Evolutionary conservation across 2,113 vertebrate species (phyloP).

Genomic region (Spheniscus mendiculus): DNA sequence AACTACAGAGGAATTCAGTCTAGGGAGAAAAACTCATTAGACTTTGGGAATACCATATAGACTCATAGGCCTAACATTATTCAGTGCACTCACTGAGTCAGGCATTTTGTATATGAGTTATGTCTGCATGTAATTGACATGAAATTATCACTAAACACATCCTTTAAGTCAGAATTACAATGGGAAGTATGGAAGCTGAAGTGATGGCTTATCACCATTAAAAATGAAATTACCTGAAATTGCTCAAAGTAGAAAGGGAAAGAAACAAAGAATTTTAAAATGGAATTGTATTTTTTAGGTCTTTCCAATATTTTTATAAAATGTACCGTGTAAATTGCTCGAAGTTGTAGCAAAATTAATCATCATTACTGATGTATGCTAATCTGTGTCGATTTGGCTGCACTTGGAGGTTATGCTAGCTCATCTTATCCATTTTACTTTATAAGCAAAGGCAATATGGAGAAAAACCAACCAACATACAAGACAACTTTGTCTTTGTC

Average conservation of each 20-base stretch:
- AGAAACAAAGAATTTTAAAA: not conserved
- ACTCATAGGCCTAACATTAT: not conserved
- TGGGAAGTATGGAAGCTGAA: not conserved
- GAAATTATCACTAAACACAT: not conserved
- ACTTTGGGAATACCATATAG: not conserved
- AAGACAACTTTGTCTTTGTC: not conserved
- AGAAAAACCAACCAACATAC: not conserved
- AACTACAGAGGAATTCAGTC: not conserved
- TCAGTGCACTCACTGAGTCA: not conserved
- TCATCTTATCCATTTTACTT: not conserved
- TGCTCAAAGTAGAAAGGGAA: not conserved
- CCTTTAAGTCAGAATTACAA: not conserved
- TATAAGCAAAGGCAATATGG: not conserved
- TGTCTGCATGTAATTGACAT: not conserved
- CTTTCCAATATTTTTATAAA: not conserved
- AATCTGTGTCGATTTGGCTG: not conserved
- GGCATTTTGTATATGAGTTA: not conserved
- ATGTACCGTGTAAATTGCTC: not conserved
- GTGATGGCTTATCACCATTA: not conserved
- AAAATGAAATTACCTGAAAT: not conserved
- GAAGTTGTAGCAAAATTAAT: not conserved
- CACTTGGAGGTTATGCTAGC: not conserved
- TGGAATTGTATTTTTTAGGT: not conserved
- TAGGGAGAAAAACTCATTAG: not conserved
- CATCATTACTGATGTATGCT: not conserved